Evolutionary conservation across 2,797 vertebrate genomes (phyloP).

Genomic region (Cyclopterus lumpus): DNA sequence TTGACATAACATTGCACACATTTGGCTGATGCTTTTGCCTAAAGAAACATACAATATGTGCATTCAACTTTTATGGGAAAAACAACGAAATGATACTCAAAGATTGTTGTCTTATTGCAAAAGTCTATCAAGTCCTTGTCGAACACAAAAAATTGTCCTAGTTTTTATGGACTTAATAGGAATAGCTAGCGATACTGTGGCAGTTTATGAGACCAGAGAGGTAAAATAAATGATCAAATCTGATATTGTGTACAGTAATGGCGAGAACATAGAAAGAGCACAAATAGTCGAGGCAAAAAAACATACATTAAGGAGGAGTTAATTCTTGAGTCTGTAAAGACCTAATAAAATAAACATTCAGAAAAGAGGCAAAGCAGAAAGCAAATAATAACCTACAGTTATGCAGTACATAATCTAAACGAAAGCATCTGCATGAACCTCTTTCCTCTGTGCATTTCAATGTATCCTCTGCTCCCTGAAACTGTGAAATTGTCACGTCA

Average conservation of each 20-base stretch:
- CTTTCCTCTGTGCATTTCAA: constrained; percentile 40
- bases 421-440: not conserved
- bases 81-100: not conserved
- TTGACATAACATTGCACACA: not conserved
- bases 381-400: constrained; percentile 13
- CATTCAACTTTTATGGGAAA: not conserved
- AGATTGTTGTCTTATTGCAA: not conserved
- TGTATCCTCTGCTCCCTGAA: constrained; percentile 13
- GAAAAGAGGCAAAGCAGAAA: constrained; percentile 4
- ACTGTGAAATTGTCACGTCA: constrained; percentile 36
- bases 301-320: constrained; percentile 4
- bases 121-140: constrained; percentile 15
- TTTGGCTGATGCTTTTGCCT: not conserved
- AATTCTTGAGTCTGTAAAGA: not conserved
- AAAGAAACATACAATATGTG: not conserved
- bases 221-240: constrained; percentile 41
- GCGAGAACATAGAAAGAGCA: constrained; percentile 33
- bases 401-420: not conserved
- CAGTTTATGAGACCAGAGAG: constrained; percentile 25
- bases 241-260: constrained; percentile 37
- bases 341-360: not conserved
- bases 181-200: constrained; percentile 24
- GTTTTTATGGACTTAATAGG: constrained; percentile 9
- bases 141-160: constrained; percentile 3
- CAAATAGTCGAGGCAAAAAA: constrained; percentile 13